Evolutionary conservation across 2,888 invertebrate genomes (phyloP).

Genomic region (Erebia ligea): DNA sequence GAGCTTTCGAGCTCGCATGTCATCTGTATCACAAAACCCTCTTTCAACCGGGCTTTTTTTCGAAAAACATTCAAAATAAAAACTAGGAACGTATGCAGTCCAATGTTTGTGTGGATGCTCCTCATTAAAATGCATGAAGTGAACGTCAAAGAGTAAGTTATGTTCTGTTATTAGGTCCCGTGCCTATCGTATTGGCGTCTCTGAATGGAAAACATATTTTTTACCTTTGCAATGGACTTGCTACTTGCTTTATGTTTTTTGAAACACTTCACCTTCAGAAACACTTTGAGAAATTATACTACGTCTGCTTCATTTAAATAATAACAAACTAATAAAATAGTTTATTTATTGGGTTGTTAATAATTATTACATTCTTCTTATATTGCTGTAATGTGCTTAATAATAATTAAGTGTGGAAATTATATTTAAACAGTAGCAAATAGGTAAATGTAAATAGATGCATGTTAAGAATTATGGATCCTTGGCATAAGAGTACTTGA

Average conservation of each 20-base stretch:
- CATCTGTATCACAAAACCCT: conserved; percentile 41
- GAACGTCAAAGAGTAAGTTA: conserved; percentile 42
- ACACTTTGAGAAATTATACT: not conserved
- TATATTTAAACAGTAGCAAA: not conserved
- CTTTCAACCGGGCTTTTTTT: conserved; percentile 34
- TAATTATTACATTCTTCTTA: not conserved
- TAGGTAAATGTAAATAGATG: no score
- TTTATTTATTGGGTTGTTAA: not conserved
- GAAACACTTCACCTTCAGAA: not conserved
- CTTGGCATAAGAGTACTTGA: no score
- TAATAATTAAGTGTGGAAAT: not conserved
- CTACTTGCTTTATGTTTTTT: not conserved
- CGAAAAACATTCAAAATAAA: conserved; percentile 41
- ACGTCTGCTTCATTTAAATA: no score
- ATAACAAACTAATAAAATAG: no score
- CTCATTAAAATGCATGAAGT: conserved; percentile 78
- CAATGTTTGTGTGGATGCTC: conserved; percentile 40
- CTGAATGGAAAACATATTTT: conserved; percentile 27
- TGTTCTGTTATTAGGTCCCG: conserved; percentile 40
- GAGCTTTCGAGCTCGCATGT: conserved; percentile 35
- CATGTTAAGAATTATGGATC: no score
- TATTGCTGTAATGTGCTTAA: not conserved
- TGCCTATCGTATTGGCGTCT: conserved; percentile 39
- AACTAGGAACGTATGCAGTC: conserved; percentile 37
- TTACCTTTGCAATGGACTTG: not conserved